Percentiles rank a stretch among this genome's conserved stretches.
Evolutionary conservation across 2,113 vertebrate species (phyloP).

Genomic region (Tricholaema leucomelas): DNA sequence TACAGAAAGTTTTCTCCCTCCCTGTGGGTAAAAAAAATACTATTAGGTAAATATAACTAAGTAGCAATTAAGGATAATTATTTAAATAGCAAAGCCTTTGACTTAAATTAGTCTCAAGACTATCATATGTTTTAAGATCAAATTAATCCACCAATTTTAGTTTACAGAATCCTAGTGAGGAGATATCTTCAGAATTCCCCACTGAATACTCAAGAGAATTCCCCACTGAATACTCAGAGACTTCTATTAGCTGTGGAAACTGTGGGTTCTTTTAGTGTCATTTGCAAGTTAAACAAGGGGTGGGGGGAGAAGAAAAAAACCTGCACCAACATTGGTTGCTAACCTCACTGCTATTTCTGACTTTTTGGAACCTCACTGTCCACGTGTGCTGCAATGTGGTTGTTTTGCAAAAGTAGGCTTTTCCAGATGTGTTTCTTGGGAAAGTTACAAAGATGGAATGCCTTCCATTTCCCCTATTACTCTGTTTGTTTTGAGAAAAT

Average conservation of each 20-base stretch:
- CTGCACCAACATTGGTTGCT: background rate
- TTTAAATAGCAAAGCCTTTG: background rate
- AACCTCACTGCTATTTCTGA: background rate
- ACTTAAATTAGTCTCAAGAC: background rate
- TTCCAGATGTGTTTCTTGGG: slow-evolving; percentile 45
- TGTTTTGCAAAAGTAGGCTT: slow-evolving; percentile 18
- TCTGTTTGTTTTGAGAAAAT: slow-evolving; percentile 59
- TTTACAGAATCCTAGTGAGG: background rate
- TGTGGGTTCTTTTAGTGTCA: background rate
- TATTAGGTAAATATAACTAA: background rate
- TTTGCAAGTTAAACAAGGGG: background rate
- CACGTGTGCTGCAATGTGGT: background rate
- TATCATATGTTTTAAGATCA: background rate
- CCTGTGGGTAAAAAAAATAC: background rate
- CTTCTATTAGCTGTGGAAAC: background rate
- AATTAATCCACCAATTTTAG: background rate
- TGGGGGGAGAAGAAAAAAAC: accelerated
- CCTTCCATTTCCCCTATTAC: slow-evolving; percentile 29
- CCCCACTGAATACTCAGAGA: background rate
- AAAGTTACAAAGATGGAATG: slow-evolving; percentile 3
- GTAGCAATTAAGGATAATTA: background rate
- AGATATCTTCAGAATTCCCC: background rate
- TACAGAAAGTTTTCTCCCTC: background rate
- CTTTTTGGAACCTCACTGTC: background rate
- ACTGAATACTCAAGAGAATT: background rate